Evolutionary conservation across 2,888 invertebrate species (phyloP), one percentile per base, ranked within the genome.

Genomic region (Ectemnius lituratus): DNA sequence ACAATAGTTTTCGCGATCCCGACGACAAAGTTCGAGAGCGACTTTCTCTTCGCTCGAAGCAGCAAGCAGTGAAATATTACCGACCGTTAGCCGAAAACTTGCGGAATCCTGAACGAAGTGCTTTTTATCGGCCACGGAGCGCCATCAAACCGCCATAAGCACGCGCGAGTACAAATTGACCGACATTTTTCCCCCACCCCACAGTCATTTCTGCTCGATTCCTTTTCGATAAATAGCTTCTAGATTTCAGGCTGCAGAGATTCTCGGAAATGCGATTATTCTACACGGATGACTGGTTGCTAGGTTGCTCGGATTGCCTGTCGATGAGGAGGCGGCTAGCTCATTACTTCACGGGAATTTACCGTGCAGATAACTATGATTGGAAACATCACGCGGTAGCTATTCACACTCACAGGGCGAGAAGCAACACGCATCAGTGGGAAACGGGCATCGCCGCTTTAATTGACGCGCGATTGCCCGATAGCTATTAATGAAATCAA

Each of bases 91-190:
- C 67, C 64, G 20, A 72, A 16, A 77, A 75, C 77, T 72, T 67
- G 66, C 56, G 60, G 60, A 68, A 72, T 65, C 62, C 67, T 52
- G 72, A 62, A 58, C 71, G 58, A 67, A 28, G 16, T 23, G 37
- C 67, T 62, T 75, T 75, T 76, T 75, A 71, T 75, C 75, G 65
- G 56, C 66, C 37, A 67, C 69, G 67, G 72, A 49, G 72, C 60
- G 66, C 66, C 58, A 46, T 23, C 66, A 52, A 60, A 47, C 63
- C 28, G 72, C 73, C 67, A 72, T 77, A 77, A 76, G 72, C 76
- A 77, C 77, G 76, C 77, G 66, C 72, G 13, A n/a, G 62, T 76
- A 37, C 72, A 72, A 76, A 75, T 76, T 76, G 63, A 11, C 37
- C 37, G 37, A 11, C 37, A 69, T 62, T 73, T 67, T 67, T 23